phyloP scores from a whole-genome alignment of 2,888 invertebrate genomes.

The Corbicula japonica region DNA sequence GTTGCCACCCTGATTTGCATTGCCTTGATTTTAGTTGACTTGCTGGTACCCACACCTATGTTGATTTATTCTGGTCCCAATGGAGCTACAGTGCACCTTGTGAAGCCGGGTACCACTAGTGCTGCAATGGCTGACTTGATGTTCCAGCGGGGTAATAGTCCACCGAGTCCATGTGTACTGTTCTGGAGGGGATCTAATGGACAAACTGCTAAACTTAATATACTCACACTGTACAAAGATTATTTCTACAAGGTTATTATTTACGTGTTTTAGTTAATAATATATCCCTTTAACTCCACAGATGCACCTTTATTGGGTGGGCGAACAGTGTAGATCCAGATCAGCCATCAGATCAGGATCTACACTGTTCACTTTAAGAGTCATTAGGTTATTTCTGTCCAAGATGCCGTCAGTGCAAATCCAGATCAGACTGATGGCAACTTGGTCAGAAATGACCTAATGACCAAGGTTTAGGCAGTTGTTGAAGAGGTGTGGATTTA shows the following conservation, averaged over 20 bases:
- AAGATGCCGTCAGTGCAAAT: background rate
- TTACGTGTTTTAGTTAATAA: background rate
- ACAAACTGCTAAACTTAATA: conserved; percentile 60
- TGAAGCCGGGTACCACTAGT: conserved; percentile 33
- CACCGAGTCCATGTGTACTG: conserved; percentile 30
- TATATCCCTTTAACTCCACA: background rate
- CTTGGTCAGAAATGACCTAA: too few relatives aligned
- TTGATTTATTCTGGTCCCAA: conserved; percentile 51
- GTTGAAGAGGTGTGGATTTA: too few relatives aligned
- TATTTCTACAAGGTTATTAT: conserved; percentile 39
- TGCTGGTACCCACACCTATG: conserved; percentile 47
- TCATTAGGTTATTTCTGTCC: background rate
- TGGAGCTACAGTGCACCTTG: conserved; percentile 59
- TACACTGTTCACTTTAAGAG: background rate
- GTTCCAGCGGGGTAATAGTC: background rate
- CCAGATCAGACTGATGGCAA: background rate
- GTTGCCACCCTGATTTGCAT: too few relatives aligned
- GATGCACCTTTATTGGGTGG: background rate
- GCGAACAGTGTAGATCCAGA: background rate
- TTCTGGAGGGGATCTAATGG: conserved; percentile 59
- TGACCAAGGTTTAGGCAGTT: too few relatives aligned
- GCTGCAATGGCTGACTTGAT: too few relatives aligned
- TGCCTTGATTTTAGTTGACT: conserved; percentile 23
- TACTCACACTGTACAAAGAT: conserved; percentile 35
- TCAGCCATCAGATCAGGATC: background rate